A percentile compares a stretch with the other conserved stretches of the same genome.
Conservation (phyloP, 1,140 invertebrate species). For the Hylyphantes graminicola region DNA sequence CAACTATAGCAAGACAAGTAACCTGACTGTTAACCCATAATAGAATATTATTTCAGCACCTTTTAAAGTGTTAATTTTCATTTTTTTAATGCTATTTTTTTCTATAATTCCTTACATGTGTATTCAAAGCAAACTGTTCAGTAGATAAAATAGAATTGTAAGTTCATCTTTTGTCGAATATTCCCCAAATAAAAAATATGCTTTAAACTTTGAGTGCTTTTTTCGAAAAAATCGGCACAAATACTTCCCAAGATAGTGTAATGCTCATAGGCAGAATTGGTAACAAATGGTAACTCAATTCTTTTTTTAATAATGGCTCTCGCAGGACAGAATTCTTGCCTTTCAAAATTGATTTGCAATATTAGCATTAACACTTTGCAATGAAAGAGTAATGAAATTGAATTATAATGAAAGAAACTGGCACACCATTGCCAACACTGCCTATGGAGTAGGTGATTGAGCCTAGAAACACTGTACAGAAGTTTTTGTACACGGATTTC, state of each 20-base stretch:
- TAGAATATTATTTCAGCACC: too few relatives aligned
- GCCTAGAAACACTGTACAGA: conserved; percentile 51
- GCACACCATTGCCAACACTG: background rate
- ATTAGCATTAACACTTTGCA: background rate
- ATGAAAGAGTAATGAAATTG: background rate
- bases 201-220: too few relatives aligned
- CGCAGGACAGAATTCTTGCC: background rate
- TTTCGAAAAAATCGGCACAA: conserved; percentile 1
- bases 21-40: too few relatives aligned
- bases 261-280: conserved; percentile 50
- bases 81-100: too few relatives aligned
- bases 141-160: too few relatives aligned
- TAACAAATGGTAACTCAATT: conserved; percentile 12
- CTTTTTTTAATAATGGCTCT: conserved; percentile 5
- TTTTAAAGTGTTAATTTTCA: too few relatives aligned
- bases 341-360: conserved; percentile 2
- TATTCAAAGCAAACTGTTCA: too few relatives aligned
- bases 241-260: conserved; percentile 39
- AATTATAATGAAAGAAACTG: background rate
- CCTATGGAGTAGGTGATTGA: conserved; percentile 52
- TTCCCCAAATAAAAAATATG: too few relatives aligned
- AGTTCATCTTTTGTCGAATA: too few relatives aligned
- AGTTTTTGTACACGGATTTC: conserved; percentile 56
- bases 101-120: too few relatives aligned
- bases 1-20: too few relatives aligned